Conservation (phyloP, 2,888 invertebrate genomes). For the Trachelus tabidus region DNA sequence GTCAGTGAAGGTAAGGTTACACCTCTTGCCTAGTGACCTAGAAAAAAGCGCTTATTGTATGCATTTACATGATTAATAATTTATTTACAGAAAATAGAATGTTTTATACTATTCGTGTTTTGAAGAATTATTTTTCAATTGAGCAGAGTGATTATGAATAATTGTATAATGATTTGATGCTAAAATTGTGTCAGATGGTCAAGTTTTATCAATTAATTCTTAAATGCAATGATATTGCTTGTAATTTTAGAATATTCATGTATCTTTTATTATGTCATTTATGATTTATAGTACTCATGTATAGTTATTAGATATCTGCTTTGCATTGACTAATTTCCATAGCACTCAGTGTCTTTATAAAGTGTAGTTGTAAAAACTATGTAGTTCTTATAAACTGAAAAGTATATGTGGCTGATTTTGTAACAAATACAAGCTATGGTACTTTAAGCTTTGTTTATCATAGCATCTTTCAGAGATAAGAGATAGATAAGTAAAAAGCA, state of each 20-base stretch:
- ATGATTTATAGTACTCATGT: background rate
- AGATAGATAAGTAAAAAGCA: background rate
- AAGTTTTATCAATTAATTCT: background rate
- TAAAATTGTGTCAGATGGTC: background rate
- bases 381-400: too few relatives aligned
- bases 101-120: background rate
- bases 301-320: background rate
- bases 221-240: background rate
- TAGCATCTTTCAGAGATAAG: background rate
- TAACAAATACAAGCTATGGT: background rate
- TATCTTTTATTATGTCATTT: background rate
- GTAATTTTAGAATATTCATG: background rate
- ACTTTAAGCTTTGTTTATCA: background rate
- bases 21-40: background rate
- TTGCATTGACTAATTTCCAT: too few relatives aligned
- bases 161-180: background rate
- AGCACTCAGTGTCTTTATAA: too few relatives aligned
- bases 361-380: too few relatives aligned
- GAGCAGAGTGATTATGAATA: background rate
- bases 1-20: conserved; percentile 60
- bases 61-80: background rate
- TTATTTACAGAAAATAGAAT: background rate
- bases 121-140: background rate
- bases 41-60: background rate
- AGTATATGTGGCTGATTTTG: too few relatives aligned